Conservation (phyloP, 2,888 invertebrate genomes). For the Drymonia ruficornis region DNA sequence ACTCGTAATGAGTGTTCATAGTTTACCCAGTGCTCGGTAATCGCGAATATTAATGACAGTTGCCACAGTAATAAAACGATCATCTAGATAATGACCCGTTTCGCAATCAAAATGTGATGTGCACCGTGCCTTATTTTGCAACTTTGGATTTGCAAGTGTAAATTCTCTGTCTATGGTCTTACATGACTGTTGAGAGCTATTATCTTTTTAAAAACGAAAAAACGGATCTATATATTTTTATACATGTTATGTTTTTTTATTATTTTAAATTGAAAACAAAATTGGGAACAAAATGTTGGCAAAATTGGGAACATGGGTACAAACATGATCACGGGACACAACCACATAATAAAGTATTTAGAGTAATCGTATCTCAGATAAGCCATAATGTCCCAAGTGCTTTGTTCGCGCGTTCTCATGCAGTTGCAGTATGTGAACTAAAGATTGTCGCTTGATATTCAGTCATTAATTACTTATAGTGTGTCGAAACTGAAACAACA, state of each 20-base stretch:
- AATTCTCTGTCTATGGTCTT: too few species aligned
- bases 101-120: constrained; percentile 35
- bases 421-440: constrained; percentile 4
- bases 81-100: constrained; percentile 52
- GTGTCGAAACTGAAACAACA: constrained; percentile 5
- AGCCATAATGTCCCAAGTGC: constrained; percentile 1
- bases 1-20: constrained; percentile 26
- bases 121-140: constrained; percentile 45
- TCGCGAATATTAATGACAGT: constrained; percentile 45
- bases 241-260: too few species aligned
- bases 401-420: constrained; percentile 5
- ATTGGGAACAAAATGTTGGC: too few species aligned
- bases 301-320: too few species aligned
- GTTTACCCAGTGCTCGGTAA: constrained; percentile 34
- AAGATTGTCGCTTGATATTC: constrained; percentile 6
- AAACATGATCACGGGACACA: not conserved
- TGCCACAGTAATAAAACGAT: constrained; percentile 44
- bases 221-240: too few species aligned
- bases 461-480: constrained; percentile 2
- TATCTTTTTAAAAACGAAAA: too few species aligned
- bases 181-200: too few species aligned
- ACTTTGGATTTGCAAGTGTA: constrained; percentile 21
- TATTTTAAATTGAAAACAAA: too few species aligned
- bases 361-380: constrained; percentile 1
- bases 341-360: not conserved